Evolutionary conservation across 1,140 invertebrate genomes (phyloP), one percentile per base, ranked within the genome.

Genomic region (Ceratina japonica): DNA sequence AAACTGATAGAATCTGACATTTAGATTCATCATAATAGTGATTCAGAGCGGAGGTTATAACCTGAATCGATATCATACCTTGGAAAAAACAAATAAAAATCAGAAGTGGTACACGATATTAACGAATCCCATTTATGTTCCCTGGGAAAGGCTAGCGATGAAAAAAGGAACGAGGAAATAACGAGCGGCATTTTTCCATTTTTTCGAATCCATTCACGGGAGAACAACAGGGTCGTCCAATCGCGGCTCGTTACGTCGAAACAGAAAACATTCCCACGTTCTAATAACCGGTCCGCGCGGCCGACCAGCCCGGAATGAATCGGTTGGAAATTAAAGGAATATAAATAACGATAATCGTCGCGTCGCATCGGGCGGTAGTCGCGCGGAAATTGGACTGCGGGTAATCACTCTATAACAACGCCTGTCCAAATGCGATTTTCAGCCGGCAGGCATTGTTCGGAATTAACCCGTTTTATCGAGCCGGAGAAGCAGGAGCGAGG

Each of bases 401-500:
- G 73, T 79, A 71, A 80, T 84, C 79, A 70, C 71, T 75, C 82
- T 79, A 69, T 65, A 84, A 83, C 83, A 84, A 80, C 76, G 78
- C 83, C 78, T 73, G 70, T 73, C 71, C 52, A 79, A 79, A 79
- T 79, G 77, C 65, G 62, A 84, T 80, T 84, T 84, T 70, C 70
- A 79, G 82, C 73, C 64, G 62, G 52, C 10, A 44, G 69, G 68
- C 79, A 74, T 79, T 74, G 78, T 58, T 62, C 72, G 69, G 78
- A 84, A 84, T 84, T 83, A 84, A 84, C 72, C 72, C 76, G 80
- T 84, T 84, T 80, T 52, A 66, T 79, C 62, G 71, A 61, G 37
- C 37, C 37, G 37, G 37, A 8, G 37, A 8, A 44, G 37, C 0
- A 44, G 37, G 37, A 44, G 37, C 37, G 37, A 44, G 37, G 37